phyloP scores from a whole-genome alignment of 2,797 vertebrate species.

The Arnoldichthys spilopterus region DNA sequence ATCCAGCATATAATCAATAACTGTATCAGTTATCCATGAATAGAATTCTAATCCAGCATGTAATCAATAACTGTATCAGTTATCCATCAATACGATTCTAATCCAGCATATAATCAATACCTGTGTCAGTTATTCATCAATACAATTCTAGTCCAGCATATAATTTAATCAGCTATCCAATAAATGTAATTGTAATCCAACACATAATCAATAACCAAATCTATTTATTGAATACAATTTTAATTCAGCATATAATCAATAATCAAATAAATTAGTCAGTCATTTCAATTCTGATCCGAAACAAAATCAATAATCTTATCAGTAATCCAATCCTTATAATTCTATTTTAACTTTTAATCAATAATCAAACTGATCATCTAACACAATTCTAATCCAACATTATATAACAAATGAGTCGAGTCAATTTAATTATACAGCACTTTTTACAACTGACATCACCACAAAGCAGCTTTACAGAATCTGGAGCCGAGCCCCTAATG shows the following conservation, averaged over 20 bases:
- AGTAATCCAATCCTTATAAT: background rate
- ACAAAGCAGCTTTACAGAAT: no score
- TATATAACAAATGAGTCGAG: no score
- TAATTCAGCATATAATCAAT: background rate
- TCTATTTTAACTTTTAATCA: no score
- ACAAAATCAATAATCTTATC: background rate
- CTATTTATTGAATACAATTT: background rate
- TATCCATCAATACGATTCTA: no score
- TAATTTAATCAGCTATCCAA: background rate
- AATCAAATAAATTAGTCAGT: background rate
- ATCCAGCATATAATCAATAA: background rate
- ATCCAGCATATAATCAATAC: no score
- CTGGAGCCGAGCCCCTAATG: no score
- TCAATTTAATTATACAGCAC: background rate
- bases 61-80: background rate
- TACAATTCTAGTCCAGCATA: no score
- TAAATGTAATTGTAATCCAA: background rate
- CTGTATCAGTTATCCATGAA: background rate
- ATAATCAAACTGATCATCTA: no score
- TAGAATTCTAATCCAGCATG: background rate
- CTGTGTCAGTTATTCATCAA: no score
- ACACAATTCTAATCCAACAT: no score
- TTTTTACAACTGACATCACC: no score
- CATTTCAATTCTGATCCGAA: background rate
- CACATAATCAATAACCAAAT: background rate